These are phyloP conservation scores for Penaeus chinensis DNA, from an alignment of 1,140 invertebrate genomes.

Conservation along the genomic window DNA sequence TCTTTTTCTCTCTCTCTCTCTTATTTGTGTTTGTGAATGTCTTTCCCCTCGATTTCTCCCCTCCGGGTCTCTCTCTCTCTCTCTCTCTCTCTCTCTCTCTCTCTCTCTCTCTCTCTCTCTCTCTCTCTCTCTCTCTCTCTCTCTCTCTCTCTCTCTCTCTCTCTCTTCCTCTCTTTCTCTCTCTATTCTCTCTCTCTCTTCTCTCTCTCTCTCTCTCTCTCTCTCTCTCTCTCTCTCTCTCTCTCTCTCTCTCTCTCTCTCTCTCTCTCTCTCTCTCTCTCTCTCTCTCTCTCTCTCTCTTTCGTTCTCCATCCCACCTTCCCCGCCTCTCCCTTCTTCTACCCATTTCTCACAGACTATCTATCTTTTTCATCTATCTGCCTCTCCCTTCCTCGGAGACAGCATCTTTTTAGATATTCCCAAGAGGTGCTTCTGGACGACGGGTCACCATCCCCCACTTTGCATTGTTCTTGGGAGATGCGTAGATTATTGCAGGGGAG, in stretches of 20 bases:
- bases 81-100: background rate
- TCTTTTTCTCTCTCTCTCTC: background rate
- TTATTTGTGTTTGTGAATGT: background rate
- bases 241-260: slow-evolving; percentile 9
- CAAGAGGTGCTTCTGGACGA: too few species aligned
- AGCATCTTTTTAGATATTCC: background rate
- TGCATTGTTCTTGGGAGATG: too few species aligned
- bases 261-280: background rate
- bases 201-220: background rate
- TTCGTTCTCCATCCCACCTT: background rate
- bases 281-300: background rate
- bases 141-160: slow-evolving; percentile 8
- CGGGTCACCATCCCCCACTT: too few species aligned
- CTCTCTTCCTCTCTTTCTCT: background rate
- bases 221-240: slow-evolving; percentile 16
- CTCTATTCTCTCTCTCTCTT: background rate
- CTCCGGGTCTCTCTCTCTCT: background rate
- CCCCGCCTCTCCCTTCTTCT: too few species aligned
- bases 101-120: background rate
- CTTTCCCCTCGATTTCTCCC: too few species aligned
- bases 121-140: background rate
- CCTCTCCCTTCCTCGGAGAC: background rate
- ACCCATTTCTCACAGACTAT: too few species aligned
- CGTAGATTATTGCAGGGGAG: too few species aligned
- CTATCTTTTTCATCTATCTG: background rate